Evolutionary conservation across 2,888 invertebrate species (phyloP), one percentile per base, ranked within the genome.

Genomic region (Stramonita haemastoma): DNA sequence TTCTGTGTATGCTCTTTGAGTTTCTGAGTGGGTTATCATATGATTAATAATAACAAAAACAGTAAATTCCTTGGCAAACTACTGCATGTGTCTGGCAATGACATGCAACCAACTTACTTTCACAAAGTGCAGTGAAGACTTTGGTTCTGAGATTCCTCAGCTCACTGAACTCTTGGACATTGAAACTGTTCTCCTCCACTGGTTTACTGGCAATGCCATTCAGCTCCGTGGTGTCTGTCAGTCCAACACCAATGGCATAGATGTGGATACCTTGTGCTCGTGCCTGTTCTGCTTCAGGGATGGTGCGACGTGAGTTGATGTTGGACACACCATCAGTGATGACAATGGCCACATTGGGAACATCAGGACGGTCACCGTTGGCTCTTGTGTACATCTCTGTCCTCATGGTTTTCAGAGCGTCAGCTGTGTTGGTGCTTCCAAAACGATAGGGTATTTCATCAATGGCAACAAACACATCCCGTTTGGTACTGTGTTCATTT

Each of bases 271-370:
- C 91, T 32, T 89, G 90, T 29, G 87, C 90, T 66, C 91, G 73
- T 5, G 92, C 92, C 8, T 11, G 29, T 26, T 91, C 91, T 1
- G 94, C 95, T 87, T 94, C 93, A 19, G 92, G 91, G n/a, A 94
- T 91, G 8, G 94, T 94, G 77, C 91, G 89, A n/a, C 88, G 73
- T 73, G 93, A 92, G 90, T 94, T 92, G 57, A 94, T 92, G 91
- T 95, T 94, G 11, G 95, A 95, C 84, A 94, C 91, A 86, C 93
- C 93, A 88, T 95, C 94, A 70, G 95, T 94, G 87, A 95, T 90
- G 29, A 95, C 83, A 36, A 95, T 91, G 34, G 91, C 93, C 29
- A 93, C 90, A 90, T 94, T 93, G 17, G 90, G 91, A 6, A 92
- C 93, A 46, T 89, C 91, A 19, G 91, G 89, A 57, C 94, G 89